phyloP scores from a whole-genome alignment of 2,888 invertebrate genomes.

The Orthosia gothica region DNA sequence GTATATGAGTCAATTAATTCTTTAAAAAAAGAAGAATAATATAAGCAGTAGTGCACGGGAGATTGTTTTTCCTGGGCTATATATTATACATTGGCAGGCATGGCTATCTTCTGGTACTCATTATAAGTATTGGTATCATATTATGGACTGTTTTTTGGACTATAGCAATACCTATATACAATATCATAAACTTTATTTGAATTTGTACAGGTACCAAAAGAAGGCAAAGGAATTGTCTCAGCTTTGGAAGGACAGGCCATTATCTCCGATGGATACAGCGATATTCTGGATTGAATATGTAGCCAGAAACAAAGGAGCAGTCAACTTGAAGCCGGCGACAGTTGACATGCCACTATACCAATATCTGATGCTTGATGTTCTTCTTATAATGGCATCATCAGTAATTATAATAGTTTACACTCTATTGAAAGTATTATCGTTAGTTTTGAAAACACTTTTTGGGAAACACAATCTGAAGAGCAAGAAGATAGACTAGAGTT shows the following conservation, averaged over 20 bases:
- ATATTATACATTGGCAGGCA: not conserved
- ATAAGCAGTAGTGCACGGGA: not conserved
- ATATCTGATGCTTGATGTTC: slow-evolving; percentile 60
- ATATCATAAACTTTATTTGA: not conserved
- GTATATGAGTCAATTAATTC: slow-evolving; percentile 12
- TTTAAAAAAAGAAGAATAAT: not conserved
- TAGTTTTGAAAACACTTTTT: slow-evolving; percentile 2
- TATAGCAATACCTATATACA: not conserved
- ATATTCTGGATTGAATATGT: slow-evolving; percentile 93
- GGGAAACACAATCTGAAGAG: slow-evolving; percentile 21
- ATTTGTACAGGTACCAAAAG: slow-evolving; percentile 61
- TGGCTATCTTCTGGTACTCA: too few species aligned
- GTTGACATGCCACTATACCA: slow-evolving; percentile 63
- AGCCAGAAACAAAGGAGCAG: slow-evolving; percentile 88
- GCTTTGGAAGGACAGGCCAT: slow-evolving; percentile 77
- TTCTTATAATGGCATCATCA: slow-evolving; percentile 12
- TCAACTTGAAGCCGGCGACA: slow-evolving; percentile 64
- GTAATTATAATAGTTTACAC: slow-evolving; percentile 12
- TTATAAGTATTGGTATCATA: not conserved
- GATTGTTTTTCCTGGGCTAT: not conserved
- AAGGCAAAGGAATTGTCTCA: slow-evolving; percentile 65
- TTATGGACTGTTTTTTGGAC: too few species aligned
- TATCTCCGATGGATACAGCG: slow-evolving; percentile 92
- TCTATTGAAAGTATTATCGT: slow-evolving; percentile 14
- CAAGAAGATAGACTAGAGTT: slow-evolving; percentile 22